Evolutionary conservation across 2,888 invertebrate genomes (phyloP), one percentile per base, ranked within the genome.

Genomic region (Drosophila pseudotalamancana): DNA sequence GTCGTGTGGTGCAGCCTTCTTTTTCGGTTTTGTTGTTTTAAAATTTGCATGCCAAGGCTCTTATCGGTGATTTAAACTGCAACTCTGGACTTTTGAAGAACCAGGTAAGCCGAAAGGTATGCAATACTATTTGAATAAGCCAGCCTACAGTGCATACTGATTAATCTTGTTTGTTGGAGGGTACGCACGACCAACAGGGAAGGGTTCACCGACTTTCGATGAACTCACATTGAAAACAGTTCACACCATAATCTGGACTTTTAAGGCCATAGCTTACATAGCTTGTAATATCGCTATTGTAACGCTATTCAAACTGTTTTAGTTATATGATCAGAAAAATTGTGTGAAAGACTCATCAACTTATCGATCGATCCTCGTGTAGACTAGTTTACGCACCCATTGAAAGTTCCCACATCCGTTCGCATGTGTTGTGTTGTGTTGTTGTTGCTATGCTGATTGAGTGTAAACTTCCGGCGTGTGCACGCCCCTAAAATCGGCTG

Each of bases 391-490:
- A 37, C 51, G 18, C 43, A 37, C 23, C 39, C 39, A 18, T 31
- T 12, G 4, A 21, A 27, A 42, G 54, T 37, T 23, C 31, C 19
- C 32, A 57, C 48, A 54, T 57, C 40, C 54, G 53, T 55, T 40
- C 42, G 16, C 45, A 27, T 35, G 12, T 50, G 45, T 57, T 25
- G 25, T 3, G 25, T 25, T 6, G 6, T 25, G 25, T 25, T 29
- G 35, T 25, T 43, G 25, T 63, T 68, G 34, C 42, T 43, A 67
- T 54, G 63, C 69, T 72, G 63, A 72, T 74, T 74, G 70, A 72
- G 68, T 64, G 70, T 60, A 69, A 75, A 63, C 73, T 72, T 73
- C 70, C 70, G 77, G 62, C 42, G 65, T 54, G 51, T 70, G 65
- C 60, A 64, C 62, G 50, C 45, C 53, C n/a, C 59, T 31, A 72